phyloP scores from a whole-genome alignment of 2,888 invertebrate genomes.

The Tachina fera region DNA sequence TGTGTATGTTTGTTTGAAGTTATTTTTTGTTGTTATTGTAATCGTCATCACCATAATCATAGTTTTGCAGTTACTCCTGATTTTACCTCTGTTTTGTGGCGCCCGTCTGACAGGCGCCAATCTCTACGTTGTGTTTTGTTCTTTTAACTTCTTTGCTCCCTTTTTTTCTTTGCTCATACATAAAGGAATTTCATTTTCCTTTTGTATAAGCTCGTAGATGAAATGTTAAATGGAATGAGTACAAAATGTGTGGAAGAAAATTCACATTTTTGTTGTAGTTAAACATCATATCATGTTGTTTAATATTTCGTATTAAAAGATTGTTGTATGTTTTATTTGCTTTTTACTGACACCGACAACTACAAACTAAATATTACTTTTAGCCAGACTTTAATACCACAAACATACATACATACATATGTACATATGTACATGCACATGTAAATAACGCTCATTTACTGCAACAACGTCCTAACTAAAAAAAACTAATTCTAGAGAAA shows the following conservation, averaged over 20 bases:
- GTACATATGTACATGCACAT: not conserved
- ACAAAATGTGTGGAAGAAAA: constrained; percentile 37
- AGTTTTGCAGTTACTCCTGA: constrained; percentile 81
- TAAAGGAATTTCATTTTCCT: constrained; percentile 67
- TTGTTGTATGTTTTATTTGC: constrained; percentile 51
- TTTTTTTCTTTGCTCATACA: constrained; percentile 31
- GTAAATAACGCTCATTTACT: not conserved
- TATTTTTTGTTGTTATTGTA: constrained; percentile 75
- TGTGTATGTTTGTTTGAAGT: constrained; percentile 46
- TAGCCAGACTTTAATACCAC: constrained; percentile 23
- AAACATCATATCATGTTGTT: constrained; percentile 63
- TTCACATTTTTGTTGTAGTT: constrained; percentile 52
- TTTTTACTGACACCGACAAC: constrained; percentile 36
- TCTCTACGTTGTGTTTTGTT: constrained; percentile 58
- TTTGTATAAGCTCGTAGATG: constrained; percentile 22
- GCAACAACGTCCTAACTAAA: too few relatives aligned
- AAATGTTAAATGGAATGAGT: constrained; percentile 24
- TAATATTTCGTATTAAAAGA: constrained; percentile 65
- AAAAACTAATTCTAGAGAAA: too few relatives aligned
- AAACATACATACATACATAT: not conserved
- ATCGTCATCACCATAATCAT: constrained; percentile 82
- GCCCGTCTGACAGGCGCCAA: constrained; percentile 81
- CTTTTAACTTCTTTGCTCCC: constrained; percentile 54
- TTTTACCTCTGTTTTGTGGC: constrained; percentile 81
- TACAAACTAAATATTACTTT: constrained; percentile 13